A percentile compares a stretch with the other conserved stretches of the same genome.
Conservation (phyloP, 2,888 invertebrate genomes). For the Plebejus anna region DNA sequence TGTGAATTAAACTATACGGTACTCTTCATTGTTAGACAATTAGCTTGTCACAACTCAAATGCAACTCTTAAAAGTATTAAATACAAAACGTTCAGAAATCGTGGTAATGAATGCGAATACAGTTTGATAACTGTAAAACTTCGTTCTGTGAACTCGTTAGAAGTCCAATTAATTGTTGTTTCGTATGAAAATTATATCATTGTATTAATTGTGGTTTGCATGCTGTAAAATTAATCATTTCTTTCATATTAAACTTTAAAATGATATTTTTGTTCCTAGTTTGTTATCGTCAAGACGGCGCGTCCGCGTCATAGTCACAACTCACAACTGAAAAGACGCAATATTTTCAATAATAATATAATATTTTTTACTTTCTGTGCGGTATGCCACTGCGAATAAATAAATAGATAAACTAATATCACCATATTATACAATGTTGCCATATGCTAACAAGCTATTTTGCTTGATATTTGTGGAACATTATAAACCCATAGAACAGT, state of each 20-base stretch:
- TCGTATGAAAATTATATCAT: slow-evolving; percentile 7
- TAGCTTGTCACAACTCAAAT: background rate
- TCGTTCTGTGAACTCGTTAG: slow-evolving; percentile 13
- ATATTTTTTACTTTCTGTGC: no score
- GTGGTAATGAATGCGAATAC: slow-evolving; percentile 6
- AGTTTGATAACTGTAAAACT: slow-evolving; percentile 13
- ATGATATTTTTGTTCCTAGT: background rate
- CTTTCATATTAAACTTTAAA: background rate
- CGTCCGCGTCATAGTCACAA: no score
- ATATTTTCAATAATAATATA: no score
- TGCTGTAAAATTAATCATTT: background rate
- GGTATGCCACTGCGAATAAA: no score
- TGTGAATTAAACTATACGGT: background rate
- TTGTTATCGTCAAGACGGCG: no score
- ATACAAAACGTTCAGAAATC: slow-evolving; percentile 3
- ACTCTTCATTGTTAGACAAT: background rate
- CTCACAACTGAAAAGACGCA: no score
- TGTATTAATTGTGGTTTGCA: background rate
- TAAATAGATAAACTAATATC: no score
- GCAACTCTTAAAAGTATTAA: background rate
- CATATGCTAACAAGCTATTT: no score
- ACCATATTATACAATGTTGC: no score
- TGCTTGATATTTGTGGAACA: no score
- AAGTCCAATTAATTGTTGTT: slow-evolving; percentile 13
- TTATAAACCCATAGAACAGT: no score